Percentiles rank a stretch among this genome's conserved stretches.
phyloP scores from a whole-genome alignment of 2,888 invertebrate genomes.

The Opisthograptis luteolata region DNA sequence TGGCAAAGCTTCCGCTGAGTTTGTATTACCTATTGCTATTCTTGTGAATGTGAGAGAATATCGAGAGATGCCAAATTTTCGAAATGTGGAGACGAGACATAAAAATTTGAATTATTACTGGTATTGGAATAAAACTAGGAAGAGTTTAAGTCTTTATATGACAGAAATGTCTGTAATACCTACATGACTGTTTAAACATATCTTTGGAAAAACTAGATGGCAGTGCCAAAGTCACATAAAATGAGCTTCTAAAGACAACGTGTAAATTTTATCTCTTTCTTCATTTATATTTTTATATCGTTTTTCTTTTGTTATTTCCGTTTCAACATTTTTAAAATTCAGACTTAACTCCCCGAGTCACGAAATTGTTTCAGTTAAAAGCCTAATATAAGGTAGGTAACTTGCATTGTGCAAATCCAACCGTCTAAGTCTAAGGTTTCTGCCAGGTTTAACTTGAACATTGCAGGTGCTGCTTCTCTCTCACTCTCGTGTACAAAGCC shows the following conservation, averaged over 20 bases:
- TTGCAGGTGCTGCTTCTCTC: constrained; percentile 48
- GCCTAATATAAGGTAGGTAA: constrained; percentile 29
- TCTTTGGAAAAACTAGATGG: too few relatives aligned
- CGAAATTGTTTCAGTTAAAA: constrained; percentile 42
- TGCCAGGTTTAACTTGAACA: constrained; percentile 61
- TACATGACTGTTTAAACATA: too few relatives aligned
- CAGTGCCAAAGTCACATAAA: too few relatives aligned
- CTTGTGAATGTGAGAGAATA: constrained; percentile 50
- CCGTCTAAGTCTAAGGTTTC: constrained; percentile 51
- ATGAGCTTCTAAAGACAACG: too few relatives aligned
- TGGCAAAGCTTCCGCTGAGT: constrained; percentile 70
- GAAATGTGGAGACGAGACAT: constrained; percentile 15
- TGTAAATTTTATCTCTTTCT: background rate
- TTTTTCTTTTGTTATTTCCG: background rate
- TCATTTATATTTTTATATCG: too few relatives aligned
- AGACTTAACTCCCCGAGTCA: constrained; percentile 34
- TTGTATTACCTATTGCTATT: constrained; percentile 55
- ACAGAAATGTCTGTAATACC: too few relatives aligned
- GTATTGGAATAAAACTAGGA: background rate
- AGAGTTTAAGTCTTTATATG: background rate
- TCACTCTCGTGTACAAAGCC: constrained; percentile 25
- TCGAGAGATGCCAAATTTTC: constrained; percentile 59
- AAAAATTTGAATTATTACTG: constrained; percentile 16
- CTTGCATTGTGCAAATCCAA: constrained; percentile 29
- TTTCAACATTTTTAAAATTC: constrained; percentile 9